Conservation (phyloP, 2,888 invertebrate species). For the Hololepta plana region DNA sequence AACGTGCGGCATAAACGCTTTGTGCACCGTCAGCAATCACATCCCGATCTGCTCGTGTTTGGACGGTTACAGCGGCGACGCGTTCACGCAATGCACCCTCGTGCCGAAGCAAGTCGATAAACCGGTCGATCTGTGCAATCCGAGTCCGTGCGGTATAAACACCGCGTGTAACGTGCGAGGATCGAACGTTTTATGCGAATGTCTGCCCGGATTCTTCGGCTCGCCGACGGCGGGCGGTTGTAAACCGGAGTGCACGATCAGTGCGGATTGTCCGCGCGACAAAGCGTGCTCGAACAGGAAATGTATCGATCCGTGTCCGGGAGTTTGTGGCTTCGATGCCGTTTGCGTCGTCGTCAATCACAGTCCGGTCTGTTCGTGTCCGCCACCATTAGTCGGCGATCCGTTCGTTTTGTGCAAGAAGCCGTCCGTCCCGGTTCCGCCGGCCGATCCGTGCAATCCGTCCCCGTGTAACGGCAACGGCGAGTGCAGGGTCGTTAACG, state of each 20-base stretch:
- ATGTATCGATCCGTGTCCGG: slow-evolving; percentile 64
- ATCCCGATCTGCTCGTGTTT: slow-evolving; percentile 41
- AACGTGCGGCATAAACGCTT: slow-evolving; percentile 67
- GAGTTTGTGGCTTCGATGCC: slow-evolving; percentile 61
- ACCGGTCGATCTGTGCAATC: slow-evolving; percentile 30
- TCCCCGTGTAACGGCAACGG: slow-evolving; percentile 73
- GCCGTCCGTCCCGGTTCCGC: slow-evolving; percentile 24
- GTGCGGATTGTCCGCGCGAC: slow-evolving; percentile 58
- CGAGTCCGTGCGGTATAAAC: slow-evolving; percentile 60
- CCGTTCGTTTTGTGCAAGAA: slow-evolving; percentile 54
- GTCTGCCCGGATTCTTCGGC: slow-evolving; percentile 56
- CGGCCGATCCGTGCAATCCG: slow-evolving; percentile 61
- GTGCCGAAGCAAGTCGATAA: slow-evolving; percentile 13
- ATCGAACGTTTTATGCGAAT: slow-evolving; percentile 49
- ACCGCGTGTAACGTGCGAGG: slow-evolving; percentile 41
- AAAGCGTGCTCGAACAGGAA: slow-evolving; percentile 62
- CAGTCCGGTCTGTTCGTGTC: slow-evolving; percentile 71
- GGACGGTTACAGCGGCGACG: slow-evolving; percentile 32
- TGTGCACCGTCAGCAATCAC: slow-evolving; percentile 56
- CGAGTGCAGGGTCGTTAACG: slow-evolving; percentile 54
- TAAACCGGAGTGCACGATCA: slow-evolving; percentile 66
- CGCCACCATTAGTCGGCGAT: slow-evolving; percentile 54
- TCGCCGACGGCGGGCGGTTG: slow-evolving; percentile 53
- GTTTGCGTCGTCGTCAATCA: slow-evolving; percentile 67
- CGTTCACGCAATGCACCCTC: slow-evolving; percentile 30